These are phyloP conservation scores for Oppia nitens DNA, from an alignment of 1,140 invertebrate species.

Conservation along the genomic window DNA sequence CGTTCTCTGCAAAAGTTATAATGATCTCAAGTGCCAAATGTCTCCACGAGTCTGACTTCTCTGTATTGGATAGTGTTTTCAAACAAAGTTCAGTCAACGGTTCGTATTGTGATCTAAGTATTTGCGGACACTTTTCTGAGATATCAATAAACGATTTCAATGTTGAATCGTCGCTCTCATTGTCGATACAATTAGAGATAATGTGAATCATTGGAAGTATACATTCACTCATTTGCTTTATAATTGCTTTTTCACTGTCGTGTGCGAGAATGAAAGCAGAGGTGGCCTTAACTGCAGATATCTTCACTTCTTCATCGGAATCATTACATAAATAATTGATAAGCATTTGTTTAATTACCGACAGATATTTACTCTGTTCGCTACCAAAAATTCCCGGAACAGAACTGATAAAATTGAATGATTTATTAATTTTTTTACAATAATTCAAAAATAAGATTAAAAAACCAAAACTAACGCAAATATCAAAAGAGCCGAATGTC, in stretches of 20 bases:
- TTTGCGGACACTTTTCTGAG: conserved; percentile 81
- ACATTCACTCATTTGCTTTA: conserved; percentile 70
- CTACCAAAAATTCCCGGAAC: conserved; percentile 94
- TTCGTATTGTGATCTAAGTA: conserved; percentile 64
- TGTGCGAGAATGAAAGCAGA: conserved; percentile 78
- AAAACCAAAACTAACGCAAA: conserved; percentile 51
- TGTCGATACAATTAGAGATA: conserved; percentile 29
- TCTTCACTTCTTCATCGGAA: conserved; percentile 26
- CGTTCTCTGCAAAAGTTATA: conserved; percentile 83
- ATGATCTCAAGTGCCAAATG: conserved; percentile 83
- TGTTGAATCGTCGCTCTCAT: conserved; percentile 70
- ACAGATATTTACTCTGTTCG: conserved; percentile 73
- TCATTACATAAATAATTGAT: conserved; percentile 53
- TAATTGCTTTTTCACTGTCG: conserved; percentile 67
- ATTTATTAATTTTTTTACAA: neutral
- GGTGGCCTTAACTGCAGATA: conserved; percentile 35
- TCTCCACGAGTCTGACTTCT: conserved; percentile 64
- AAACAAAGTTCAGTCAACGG: conserved; percentile 77
- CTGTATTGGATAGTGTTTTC: conserved; percentile 53
- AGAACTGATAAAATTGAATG: conserved; percentile 38
- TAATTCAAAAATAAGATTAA: neutral
- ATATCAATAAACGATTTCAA: conserved; percentile 84
- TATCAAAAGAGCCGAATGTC: conserved; percentile 82
- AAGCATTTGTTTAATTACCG: conserved; percentile 89
- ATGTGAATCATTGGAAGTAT: conserved; percentile 50